These are phyloP conservation scores for Arrhamphus sclerolepis DNA, from an alignment of 2,797 vertebrate genomes.

Conservation along the genomic window DNA sequence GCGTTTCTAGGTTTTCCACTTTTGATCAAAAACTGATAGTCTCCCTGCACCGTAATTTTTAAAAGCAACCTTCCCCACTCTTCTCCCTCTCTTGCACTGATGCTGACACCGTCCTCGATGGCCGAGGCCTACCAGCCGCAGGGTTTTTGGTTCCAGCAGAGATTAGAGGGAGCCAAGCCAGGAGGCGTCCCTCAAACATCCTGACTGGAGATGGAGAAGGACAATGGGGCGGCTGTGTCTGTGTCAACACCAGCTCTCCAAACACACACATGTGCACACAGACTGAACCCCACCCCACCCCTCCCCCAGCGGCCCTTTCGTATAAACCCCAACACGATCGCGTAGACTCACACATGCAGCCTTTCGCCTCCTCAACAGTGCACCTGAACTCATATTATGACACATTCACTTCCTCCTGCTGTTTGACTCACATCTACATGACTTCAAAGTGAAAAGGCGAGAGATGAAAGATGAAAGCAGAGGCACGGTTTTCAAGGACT, in stretches of 20 bases:
- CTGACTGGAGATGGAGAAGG: constrained; percentile 68
- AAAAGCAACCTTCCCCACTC: constrained; percentile 41
- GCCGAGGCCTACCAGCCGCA: constrained; percentile 53
- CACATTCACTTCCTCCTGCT: constrained; percentile 31
- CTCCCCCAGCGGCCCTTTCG: not conserved
- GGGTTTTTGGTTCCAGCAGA: constrained; percentile 69
- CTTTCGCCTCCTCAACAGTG: constrained; percentile 37
- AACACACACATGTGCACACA: constrained; percentile 65
- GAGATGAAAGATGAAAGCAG: not conserved
- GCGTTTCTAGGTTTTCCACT: too few species aligned
- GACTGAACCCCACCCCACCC: not conserved
- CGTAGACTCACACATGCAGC: constrained; percentile 44
- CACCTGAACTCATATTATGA: constrained; percentile 66
- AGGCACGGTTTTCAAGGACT: constrained; percentile 2
- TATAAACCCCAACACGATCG: constrained; percentile 26
- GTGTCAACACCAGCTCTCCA: constrained; percentile 74
- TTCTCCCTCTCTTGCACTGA: constrained; percentile 32
- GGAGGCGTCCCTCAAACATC: constrained; percentile 76
- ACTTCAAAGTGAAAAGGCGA: not conserved
- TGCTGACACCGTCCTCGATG: constrained; percentile 47
- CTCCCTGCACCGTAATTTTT: constrained; percentile 56
- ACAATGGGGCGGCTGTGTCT: constrained; percentile 77
- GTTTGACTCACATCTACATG: constrained; percentile 23
- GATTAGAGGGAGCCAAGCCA: constrained; percentile 75
- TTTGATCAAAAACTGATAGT: constrained; percentile 60